Base-by-base conservation (phyloP, 1,140 invertebrate species). In the Trialeurodes vaporariorum region DNA sequence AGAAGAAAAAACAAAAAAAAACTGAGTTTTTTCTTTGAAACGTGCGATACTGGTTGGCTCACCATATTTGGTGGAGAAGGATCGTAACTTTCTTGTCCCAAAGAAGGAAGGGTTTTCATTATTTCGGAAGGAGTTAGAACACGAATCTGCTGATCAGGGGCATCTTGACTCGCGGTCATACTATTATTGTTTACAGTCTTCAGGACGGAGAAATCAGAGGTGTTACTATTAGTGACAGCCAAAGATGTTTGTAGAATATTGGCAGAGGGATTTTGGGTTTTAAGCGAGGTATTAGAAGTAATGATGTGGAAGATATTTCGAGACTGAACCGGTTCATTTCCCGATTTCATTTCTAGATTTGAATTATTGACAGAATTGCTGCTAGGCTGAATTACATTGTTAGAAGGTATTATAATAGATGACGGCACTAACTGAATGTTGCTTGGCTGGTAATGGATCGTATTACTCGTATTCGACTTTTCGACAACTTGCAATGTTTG, bases 121-220 rank as follows among this genome's bases (percentile, higher is more conserved):
- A 91, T 91, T 84, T 91, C 89, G 72, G 87, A 90, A 72, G 88
- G 88, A 74, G 89, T 91, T 77, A 91, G 84, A 79, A 90, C 89
- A 79, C 88, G 85, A 80, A 91, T 91, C 80, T 90, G 87, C 79
- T 88, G 86, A 80, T 90, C 88, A 76, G 79, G 77, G 73, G 64
- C 59, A 24, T 68, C 62, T 17, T 49, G 34, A 49, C 17, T 49
- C 17, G 34, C 34, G 17, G 34, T 49, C 34, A 49, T 49, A n/a
- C n/a, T n/a, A 17, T 49, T 49, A 49, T 49, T 49, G 34, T 49
- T 49, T 5, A 49, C 34, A 5, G 34, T 49, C 17, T 49, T 49
- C 34, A 49, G 17, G 17, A 49, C 34, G 17, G 34, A 49, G 34
- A 49, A 49, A 49, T 49, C 34, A 49, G 5, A 9, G 5, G 34